These are phyloP conservation scores for Pyralis farinalis DNA, from an alignment of 2,888 invertebrate species.

Conservation along the genomic window DNA sequence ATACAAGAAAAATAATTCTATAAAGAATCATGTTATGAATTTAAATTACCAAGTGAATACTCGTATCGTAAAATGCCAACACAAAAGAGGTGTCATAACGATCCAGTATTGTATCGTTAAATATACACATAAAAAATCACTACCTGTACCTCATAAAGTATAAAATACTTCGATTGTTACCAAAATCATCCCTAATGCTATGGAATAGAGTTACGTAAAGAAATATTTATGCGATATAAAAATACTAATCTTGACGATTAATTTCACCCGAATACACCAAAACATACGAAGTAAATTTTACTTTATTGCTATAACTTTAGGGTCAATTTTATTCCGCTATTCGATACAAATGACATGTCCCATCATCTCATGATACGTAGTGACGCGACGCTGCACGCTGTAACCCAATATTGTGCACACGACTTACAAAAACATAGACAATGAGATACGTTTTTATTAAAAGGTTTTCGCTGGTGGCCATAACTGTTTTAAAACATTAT, in stretches of 20 bases:
- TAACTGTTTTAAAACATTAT: slow-evolving; percentile 21
- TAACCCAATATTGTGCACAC: slow-evolving; percentile 66
- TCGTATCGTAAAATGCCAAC: slow-evolving; percentile 37
- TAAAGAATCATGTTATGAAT: too few species aligned
- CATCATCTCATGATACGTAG: slow-evolving; percentile 29
- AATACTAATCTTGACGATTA: neutral
- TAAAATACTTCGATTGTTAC: neutral
- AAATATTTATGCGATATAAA: neutral
- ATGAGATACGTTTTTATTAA: slow-evolving; percentile 37
- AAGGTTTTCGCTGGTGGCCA: slow-evolving; percentile 49
- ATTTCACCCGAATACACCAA: neutral
- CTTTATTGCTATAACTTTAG: neutral
- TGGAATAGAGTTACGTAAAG: neutral
- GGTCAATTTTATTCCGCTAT: neutral
- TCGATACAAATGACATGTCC: neutral
- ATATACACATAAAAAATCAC: slow-evolving; percentile 58
- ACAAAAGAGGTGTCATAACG: slow-evolving; percentile 58
- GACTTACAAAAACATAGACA: slow-evolving; percentile 52
- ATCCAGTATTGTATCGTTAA: slow-evolving; percentile 37
- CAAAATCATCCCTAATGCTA: neutral
- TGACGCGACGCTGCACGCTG: slow-evolving; percentile 47
- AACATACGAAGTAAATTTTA: neutral
- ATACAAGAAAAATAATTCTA: slow-evolving; percentile 2
- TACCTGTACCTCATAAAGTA: slow-evolving; percentile 46
- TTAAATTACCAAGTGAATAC: slow-evolving; percentile 16